These are phyloP conservation scores for Danionella cerebrum DNA, from an alignment of 2,113 vertebrate genomes.

Conservation along the genomic window DNA sequence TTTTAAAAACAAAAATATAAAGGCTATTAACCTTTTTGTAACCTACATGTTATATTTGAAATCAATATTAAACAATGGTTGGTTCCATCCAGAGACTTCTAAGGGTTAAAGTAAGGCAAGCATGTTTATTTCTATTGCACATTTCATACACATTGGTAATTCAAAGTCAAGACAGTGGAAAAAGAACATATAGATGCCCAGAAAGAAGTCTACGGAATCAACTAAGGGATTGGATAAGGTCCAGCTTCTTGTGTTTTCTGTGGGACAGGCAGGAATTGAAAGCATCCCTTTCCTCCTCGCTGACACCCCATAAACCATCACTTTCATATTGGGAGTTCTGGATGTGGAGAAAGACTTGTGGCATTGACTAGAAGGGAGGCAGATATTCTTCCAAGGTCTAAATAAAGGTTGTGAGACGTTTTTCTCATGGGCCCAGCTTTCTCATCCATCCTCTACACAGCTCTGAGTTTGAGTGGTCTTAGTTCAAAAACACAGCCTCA, in stretches of 20 bases:
- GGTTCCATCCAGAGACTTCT: too few species aligned
- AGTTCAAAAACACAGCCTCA: slow-evolving; percentile 14
- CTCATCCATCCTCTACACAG: slow-evolving; percentile 58
- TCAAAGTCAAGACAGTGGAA: too few species aligned
- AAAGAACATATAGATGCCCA: too few species aligned
- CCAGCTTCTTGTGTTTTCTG: neutral
- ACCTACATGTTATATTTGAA: too few species aligned
- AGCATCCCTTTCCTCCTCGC: slow-evolving; percentile 30
- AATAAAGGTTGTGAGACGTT: slow-evolving; percentile 48
- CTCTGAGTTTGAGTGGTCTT: neutral
- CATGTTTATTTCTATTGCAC: too few species aligned
- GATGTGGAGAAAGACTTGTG: slow-evolving; percentile 49
- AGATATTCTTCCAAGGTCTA: slow-evolving; percentile 63
- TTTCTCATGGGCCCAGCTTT: slow-evolving; percentile 51
- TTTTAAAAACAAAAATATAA: too few species aligned
- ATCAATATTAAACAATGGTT: too few species aligned
- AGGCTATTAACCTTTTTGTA: too few species aligned
- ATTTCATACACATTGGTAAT: too few species aligned
- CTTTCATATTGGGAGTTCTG: slow-evolving; percentile 59
- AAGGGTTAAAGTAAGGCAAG: too few species aligned
- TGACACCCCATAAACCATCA: slow-evolving; percentile 61
- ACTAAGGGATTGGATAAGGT: neutral
- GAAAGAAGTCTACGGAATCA: too few species aligned
- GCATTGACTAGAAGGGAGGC: slow-evolving; percentile 56
- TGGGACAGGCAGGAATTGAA: neutral